Conservation (phyloP, 2,113 vertebrate species). For the Pipa parva region DNA sequence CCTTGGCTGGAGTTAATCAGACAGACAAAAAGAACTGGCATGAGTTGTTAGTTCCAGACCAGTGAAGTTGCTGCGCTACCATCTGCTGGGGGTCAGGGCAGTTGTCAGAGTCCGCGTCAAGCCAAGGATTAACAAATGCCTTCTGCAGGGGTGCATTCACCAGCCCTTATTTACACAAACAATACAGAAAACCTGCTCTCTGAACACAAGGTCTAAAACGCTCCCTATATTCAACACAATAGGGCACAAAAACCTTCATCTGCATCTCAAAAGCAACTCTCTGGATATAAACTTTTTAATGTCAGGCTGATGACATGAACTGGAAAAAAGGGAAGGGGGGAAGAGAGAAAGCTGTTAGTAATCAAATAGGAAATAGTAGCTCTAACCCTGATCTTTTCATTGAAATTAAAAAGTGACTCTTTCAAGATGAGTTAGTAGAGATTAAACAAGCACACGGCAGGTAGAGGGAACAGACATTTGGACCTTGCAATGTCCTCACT, state of each 20-base stretch:
- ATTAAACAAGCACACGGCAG: background rate
- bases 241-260: slow-evolving; percentile 65
- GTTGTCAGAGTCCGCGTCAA: slow-evolving; percentile 74
- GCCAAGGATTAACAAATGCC: slow-evolving; percentile 59
- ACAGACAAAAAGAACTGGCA: slow-evolving; percentile 84
- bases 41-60: slow-evolving; percentile 85
- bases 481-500: background rate
- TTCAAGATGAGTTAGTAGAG: background rate
- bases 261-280: slow-evolving; percentile 73
- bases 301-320: slow-evolving; percentile 45
- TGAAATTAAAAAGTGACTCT: slow-evolving; percentile 4
- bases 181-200: slow-evolving; percentile 75
- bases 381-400: background rate
- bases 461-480: background rate
- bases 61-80: slow-evolving; percentile 74
- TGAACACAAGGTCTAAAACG: slow-evolving; percentile 61
- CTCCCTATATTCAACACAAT: slow-evolving; percentile 66
- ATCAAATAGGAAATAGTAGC: slow-evolving; percentile 17
- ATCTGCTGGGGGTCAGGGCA: slow-evolving; percentile 81
- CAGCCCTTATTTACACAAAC: slow-evolving; percentile 72
- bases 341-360: slow-evolving; percentile 6
- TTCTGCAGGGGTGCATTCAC: slow-evolving; percentile 63
- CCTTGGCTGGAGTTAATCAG: slow-evolving; percentile 60
- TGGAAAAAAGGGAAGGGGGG: slow-evolving; percentile 37
- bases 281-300: slow-evolving; percentile 48